Evolutionary conservation across 2,888 invertebrate species (phyloP), one percentile per base, ranked within the genome.

Genomic region (Callyntrura guangdongensis): DNA sequence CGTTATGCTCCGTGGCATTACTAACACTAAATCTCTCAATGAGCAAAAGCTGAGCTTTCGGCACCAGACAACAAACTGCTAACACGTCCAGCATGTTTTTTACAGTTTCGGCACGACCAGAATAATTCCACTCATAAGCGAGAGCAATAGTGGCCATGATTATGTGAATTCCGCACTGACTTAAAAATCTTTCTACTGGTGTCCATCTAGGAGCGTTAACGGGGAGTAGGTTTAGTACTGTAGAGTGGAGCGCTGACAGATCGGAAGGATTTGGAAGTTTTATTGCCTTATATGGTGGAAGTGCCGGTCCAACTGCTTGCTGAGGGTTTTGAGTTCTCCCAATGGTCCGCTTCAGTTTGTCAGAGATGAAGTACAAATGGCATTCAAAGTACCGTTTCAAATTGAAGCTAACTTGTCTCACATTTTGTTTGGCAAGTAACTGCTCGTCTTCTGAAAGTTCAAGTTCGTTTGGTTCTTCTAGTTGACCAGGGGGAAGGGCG

Each of bases 51-150:
- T 96, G 96, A 96, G 98, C 95, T 91, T 97, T 96, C 5, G 99
- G 98, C 94, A 98, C 97, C 20, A 99, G 97, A 91, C 98, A 97
- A 94, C 98, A 98, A 61, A 99, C 97, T 0, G 98, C 97, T 64
- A 99, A 96, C 56, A 98, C 98, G 95, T 99, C 99, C 90, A 98
- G 95, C 1, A 97, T 97, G 83, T 97, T 97, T 59, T 97, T 96
- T 1, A 98, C 97, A 0, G 98, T 98, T 95, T 98, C 98, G 4
- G 97, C 97, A 93, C 97, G 96, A 94, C 98, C 98, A 93, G 97
- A 97, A 94, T 97, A 98, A 95, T 97, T 98, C 98, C 99, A 99
- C 94, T 98, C 98, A 94, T 98, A 97, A 0, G 98, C 97, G 94
- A 98, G 97, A 0, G 97, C 98, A 22, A 99, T 97, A 4, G 99